Evolutionary conservation across 35 echinoderm and acorn worm genomes (phyloP).

Genomic region (Heliocidaris erythrogramma): DNA sequence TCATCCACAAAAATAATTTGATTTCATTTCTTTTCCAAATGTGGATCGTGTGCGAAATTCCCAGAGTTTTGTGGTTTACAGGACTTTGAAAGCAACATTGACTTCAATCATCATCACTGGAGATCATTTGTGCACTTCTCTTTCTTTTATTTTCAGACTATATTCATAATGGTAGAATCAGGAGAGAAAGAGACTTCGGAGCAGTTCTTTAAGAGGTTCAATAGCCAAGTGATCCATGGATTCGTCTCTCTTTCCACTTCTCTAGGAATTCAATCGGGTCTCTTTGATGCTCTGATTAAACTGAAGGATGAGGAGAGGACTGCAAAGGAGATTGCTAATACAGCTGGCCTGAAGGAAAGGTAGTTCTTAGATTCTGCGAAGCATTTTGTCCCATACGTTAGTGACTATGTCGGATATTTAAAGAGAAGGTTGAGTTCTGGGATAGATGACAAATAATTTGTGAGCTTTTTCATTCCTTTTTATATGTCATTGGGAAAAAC

Average conservation of each 20-base stretch:
- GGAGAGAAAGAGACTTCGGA: background rate
- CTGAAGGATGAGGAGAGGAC: constrained; percentile 23
- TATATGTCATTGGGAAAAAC: too few relatives aligned
- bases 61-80: background rate
- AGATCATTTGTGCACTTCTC: background rate
- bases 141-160: background rate
- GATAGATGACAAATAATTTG: background rate
- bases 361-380: background rate
- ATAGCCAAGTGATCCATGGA: background rate
- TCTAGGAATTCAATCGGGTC: constrained; percentile 46
- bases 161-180: background rate
- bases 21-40: too few relatives aligned
- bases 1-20: too few relatives aligned
- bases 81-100: background rate
- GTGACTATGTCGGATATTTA: background rate
- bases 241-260: constrained; percentile 26
- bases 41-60: too few relatives aligned
- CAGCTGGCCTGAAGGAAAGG: constrained; percentile 62
- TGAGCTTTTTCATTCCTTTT: too few relatives aligned
- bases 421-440: background rate
- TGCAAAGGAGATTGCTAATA: constrained; percentile 58
- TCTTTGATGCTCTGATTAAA: constrained; percentile 52
- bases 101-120: background rate
- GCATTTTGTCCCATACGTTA: too few relatives aligned
- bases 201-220: background rate